Percentiles rank a stretch among this genome's conserved stretches.
Conservation (phyloP, 2,888 invertebrate species). For the Xanthorhoe designata region DNA sequence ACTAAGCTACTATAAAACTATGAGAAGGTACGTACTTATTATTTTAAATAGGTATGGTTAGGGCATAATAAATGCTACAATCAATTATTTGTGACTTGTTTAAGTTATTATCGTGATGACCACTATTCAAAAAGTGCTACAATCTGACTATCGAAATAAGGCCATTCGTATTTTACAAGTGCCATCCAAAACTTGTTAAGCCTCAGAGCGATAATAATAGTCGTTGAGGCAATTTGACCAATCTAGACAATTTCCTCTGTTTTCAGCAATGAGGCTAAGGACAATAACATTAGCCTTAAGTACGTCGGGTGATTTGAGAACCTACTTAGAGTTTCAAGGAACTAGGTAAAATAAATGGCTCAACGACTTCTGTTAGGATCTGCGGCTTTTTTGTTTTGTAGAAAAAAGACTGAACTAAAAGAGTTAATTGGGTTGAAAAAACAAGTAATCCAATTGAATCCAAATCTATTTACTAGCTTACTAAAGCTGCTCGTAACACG, state of each 20-base stretch:
- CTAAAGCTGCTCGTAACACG: too few species aligned
- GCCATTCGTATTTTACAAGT: constrained; percentile 38
- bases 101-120: neutral
- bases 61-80: too few species aligned
- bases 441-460: too few species aligned
- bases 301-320: constrained; percentile 37
- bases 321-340: constrained; percentile 16
- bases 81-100: neutral
- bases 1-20: too few species aligned
- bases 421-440: too few species aligned
- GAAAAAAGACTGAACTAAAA: too few species aligned
- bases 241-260: constrained; percentile 49
- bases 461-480: too few species aligned
- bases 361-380: neutral
- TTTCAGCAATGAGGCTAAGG: constrained; percentile 37
- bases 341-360: constrained; percentile 11
- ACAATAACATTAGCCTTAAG: constrained; percentile 46
- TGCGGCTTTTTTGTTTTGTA: neutral
- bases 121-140: constrained; percentile 10
- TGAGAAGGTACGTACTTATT: too few species aligned
- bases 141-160: constrained; percentile 27
- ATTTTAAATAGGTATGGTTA: too few species aligned
- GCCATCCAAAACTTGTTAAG: constrained; percentile 42
- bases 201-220: constrained; percentile 39
- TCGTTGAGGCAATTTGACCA: constrained; percentile 43